phyloP scores from a whole-genome alignment of 2,113 vertebrate species.

The Solea senegalensis region DNA sequence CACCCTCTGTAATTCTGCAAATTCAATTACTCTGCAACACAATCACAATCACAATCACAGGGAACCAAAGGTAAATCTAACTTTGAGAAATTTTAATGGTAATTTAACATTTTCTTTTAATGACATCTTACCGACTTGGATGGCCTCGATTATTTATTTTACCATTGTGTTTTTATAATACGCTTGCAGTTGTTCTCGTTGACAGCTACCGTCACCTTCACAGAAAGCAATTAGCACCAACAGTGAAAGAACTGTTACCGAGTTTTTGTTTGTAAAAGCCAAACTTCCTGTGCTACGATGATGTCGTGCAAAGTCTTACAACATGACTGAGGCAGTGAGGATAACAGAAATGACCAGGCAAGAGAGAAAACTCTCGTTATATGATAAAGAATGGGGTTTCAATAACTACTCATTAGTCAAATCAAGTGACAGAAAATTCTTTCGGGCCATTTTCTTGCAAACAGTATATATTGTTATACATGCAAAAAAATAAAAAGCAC shows the following conservation, averaged over 20 bases:
- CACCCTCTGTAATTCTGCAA: neutral
- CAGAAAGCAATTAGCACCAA: conserved; percentile 16
- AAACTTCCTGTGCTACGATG: neutral
- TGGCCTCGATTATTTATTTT: conserved; percentile 5
- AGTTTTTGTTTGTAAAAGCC: neutral
- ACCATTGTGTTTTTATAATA: neutral
- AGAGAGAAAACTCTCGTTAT: neutral
- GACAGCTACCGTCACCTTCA: conserved; percentile 5
- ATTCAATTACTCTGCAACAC: neutral
- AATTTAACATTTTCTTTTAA: neutral
- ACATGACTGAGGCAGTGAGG: neutral
- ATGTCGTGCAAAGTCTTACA: conserved; percentile 1
- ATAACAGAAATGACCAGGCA: neutral
- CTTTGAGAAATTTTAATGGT: neutral
- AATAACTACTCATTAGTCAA: neutral
- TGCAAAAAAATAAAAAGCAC: neutral
- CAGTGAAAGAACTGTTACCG: conserved; percentile 12
- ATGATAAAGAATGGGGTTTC: neutral
- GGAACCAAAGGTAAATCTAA: neutral
- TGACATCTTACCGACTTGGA: neutral
- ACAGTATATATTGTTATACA: too few species aligned
- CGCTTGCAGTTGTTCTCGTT: neutral
- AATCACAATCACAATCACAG: neutral
- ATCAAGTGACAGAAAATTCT: neutral
- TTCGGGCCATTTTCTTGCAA: too few species aligned